A percentile compares a stretch with the other conserved stretches of the same genome.
Evolutionary conservation across 2,888 invertebrate species (phyloP).

Genomic region (Heliconius aoede): DNA sequence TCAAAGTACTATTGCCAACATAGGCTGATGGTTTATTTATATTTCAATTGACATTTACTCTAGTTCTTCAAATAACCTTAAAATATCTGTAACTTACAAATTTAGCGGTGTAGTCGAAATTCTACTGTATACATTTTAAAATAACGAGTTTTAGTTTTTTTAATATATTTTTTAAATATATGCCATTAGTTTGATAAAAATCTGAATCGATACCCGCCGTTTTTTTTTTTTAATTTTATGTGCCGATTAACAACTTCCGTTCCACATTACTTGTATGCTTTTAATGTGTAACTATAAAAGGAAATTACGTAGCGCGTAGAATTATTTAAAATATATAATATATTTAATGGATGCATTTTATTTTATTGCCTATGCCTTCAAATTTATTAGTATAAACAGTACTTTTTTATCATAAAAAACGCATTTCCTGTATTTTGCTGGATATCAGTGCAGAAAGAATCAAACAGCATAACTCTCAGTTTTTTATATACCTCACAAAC

Average conservation of each 20-base stretch:
- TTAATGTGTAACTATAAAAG: not conserved
- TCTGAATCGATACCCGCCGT: conserved; percentile 14
- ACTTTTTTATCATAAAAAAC: too few relatives aligned
- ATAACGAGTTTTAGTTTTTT: not conserved
- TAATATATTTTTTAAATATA: not conserved
- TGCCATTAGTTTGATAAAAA: conserved; percentile 3
- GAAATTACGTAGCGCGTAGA: not conserved
- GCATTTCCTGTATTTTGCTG: not conserved
- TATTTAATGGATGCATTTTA: not conserved
- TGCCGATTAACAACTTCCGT: conserved; percentile 8
- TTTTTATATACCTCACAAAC: too few relatives aligned
- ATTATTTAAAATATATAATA: not conserved
- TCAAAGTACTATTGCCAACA: conserved; percentile 54
- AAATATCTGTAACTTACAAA: not conserved
- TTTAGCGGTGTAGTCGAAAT: not conserved
- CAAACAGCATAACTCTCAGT: too few relatives aligned
- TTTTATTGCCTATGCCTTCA: not conserved
- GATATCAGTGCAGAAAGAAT: not conserved
- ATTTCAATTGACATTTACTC: not conserved
- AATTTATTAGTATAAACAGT: not conserved
- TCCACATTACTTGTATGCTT: not conserved
- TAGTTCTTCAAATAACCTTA: not conserved
- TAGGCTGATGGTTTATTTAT: conserved; percentile 44
- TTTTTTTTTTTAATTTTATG: conserved; percentile 13
- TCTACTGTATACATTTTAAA: not conserved